Base-by-base conservation (phyloP, 1,140 invertebrate species). In the Procambarus virginalis region DNA sequence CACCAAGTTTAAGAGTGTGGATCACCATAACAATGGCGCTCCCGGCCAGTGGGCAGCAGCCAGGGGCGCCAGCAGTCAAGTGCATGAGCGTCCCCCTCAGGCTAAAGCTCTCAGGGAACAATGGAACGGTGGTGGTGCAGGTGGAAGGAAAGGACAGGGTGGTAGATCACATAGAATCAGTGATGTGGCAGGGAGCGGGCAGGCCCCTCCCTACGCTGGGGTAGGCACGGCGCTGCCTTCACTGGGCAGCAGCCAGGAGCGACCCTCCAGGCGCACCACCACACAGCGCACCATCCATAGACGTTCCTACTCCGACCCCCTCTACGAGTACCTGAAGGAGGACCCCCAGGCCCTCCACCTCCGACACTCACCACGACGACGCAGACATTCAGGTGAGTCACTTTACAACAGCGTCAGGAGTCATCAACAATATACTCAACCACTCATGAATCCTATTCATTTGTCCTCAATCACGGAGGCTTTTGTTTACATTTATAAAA, bases 331-430 rank as follows among this genome's bases (percentile, higher is more conserved):
- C 51, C 48, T 85, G 55, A 76, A 86, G 76, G 89, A 90, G n/a
- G 80, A 60, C 70, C n/a, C 49, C 34, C 48, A 34, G n/a, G 55
- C 77, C 9, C 55, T 58, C 12, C 46, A 70, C 10, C 70, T 68
- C 10, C 58, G 84, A 10, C 48, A 64, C 8, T 64, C 76, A 10
- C 14, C 55, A 6, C 51, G 70, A 75, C 55, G 70, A 58, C 81
- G 89, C 10, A 64, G 89, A 45, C 89, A 91, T 20, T 91, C 89
- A 86, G 89, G 89, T 91, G 34, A 85, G 45, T 76, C 64, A n/a
- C 80, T 64, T 14, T 82, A 48, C 12, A 45, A 1, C 34, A 34
- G 34, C 34, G 1, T 34, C 34, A 34, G 34, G 34, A 34, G 34
- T 34, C 34, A 34, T 34, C 34, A 34, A 34, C 34, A 34, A 34